Percentiles rank a stretch among this genome's conserved stretches.
Conservation (phyloP, 2,797 vertebrate species). For the Sebastes hopkinsi region DNA sequence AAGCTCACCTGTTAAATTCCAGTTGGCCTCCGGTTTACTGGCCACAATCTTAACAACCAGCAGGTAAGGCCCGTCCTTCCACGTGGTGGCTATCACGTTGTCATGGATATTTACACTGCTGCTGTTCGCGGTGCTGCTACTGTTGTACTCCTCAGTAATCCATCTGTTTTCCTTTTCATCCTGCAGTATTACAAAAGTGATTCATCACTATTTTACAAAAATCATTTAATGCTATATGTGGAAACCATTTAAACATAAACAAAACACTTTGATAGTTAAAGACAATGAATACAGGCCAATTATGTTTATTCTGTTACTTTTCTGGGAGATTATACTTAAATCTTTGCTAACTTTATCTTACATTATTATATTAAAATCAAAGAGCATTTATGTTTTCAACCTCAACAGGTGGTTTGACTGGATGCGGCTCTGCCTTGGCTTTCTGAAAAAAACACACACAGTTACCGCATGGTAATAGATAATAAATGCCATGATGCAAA, state of each 20-base stretch:
- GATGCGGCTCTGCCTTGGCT: slow-evolving; percentile 73
- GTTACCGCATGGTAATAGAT: not conserved
- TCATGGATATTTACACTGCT: slow-evolving; percentile 54
- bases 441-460: slow-evolving; percentile 73
- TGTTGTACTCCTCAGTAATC: slow-evolving; percentile 68
- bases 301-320: not conserved
- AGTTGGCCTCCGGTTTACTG: slow-evolving; percentile 70
- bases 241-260: not conserved
- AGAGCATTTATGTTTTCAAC: not conserved
- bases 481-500: not conserved
- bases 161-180: slow-evolving; percentile 61
- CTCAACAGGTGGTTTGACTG: slow-evolving; percentile 8
- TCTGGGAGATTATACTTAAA: not conserved
- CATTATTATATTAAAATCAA: not conserved
- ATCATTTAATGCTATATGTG: not conserved
- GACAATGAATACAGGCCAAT: not conserved
- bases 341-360: not conserved
- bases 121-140: slow-evolving; percentile 14
- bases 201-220: not conserved
- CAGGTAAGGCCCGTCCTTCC: slow-evolving; percentile 88
- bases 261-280: not conserved
- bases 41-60: slow-evolving; percentile 83
- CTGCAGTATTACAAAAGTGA: slow-evolving; percentile 43
- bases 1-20: slow-evolving; percentile 86
- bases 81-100: slow-evolving; percentile 85